These are phyloP conservation scores for Hylaea fasciaria DNA, from an alignment of 2,888 invertebrate species.

Conservation along the genomic window DNA sequence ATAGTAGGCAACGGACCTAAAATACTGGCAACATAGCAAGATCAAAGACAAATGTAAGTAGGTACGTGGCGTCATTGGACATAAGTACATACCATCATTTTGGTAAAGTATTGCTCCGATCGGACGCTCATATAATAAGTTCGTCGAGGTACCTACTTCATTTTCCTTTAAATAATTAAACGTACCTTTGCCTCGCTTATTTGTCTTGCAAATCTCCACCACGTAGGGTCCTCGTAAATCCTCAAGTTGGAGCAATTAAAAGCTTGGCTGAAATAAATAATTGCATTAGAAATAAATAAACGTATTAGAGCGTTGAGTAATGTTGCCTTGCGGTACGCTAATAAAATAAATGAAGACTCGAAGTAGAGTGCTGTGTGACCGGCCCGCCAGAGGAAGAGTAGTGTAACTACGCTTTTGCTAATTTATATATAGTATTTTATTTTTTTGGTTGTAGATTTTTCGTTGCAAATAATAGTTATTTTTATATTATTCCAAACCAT, in stretches of 20 bases:
- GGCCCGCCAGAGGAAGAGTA: neutral
- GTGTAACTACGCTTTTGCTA: conserved; percentile 1
- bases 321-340: conserved; percentile 74
- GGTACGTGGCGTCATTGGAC: too few relatives aligned
- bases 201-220: conserved; percentile 44
- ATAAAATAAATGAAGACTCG: conserved; percentile 75
- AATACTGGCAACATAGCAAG: too few relatives aligned
- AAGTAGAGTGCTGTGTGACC: conserved; percentile 12
- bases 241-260: conserved; percentile 72
- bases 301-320: conserved; percentile 74
- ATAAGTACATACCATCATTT: too few relatives aligned
- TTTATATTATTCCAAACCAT: too few relatives aligned
- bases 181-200: conserved; percentile 1
- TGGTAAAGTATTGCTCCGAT: too few relatives aligned
- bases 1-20: too few relatives aligned
- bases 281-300: conserved; percentile 56
- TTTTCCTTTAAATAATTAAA: conserved; percentile 2
- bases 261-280: conserved; percentile 65
- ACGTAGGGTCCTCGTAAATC: conserved; percentile 63
- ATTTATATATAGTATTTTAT: neutral
- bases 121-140: too few relatives aligned
- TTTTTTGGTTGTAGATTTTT: conserved; percentile 2
- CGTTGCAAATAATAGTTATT: neutral
- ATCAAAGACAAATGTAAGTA: too few relatives aligned
- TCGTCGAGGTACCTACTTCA: too few relatives aligned